A percentile compares a stretch with the other conserved stretches of the same genome.
These are phyloP conservation scores for Manacus vitellinus DNA, from an alignment of 2,113 vertebrate species.

Conservation along the genomic window DNA sequence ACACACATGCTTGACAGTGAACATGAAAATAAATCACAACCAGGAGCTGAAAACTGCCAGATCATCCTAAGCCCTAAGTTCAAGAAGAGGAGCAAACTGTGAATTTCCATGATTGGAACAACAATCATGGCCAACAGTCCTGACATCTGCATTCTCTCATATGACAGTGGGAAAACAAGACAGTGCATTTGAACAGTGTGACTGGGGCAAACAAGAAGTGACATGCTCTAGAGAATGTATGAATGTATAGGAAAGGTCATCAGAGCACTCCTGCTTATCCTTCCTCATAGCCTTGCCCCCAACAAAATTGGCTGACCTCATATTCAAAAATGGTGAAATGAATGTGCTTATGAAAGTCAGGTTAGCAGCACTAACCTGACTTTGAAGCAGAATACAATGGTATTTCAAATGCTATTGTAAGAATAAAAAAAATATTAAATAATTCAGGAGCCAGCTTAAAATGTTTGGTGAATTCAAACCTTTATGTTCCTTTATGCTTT, in stretches of 20 bases:
- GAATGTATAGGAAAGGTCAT: neutral
- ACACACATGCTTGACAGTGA: neutral
- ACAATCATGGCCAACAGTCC: neutral
- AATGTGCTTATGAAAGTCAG: neutral
- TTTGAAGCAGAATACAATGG: neutral
- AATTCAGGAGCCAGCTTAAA: neutral
- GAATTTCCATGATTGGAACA: neutral
- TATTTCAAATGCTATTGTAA: neutral
- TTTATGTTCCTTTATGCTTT: neutral
- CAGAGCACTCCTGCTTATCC: neutral
- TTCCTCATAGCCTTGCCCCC: neutral
- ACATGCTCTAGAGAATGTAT: neutral
- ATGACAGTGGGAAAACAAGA: neutral
- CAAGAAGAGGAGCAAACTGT: neutral
- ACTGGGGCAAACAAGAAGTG: neutral
- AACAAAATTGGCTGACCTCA: neutral
- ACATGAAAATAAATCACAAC: neutral
- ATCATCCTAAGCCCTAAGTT: neutral
- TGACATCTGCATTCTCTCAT: neutral
- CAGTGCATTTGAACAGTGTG: neutral
- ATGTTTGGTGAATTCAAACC: neutral
- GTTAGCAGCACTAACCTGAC: neutral
- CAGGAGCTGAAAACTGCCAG: neutral
- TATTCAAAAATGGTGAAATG: conserved; percentile 18
- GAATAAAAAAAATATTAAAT: neutral